A percentile compares a stretch with the other conserved stretches of the same genome.
phyloP scores from a whole-genome alignment of 2,113 vertebrate species.

The Anseranas semipalmata region DNA sequence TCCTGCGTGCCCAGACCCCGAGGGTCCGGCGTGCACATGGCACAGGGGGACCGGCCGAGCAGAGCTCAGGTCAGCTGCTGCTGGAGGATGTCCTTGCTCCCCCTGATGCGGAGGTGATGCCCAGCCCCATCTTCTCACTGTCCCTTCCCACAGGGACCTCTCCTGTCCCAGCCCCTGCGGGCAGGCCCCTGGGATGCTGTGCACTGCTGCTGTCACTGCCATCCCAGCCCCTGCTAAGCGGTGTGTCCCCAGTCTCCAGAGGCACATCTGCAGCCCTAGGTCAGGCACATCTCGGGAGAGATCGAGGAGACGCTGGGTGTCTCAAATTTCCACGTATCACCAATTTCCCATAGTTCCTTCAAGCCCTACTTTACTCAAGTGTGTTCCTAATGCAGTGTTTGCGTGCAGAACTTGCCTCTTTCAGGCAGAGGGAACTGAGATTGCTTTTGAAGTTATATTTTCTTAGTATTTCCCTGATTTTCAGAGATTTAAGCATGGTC shows the following conservation, averaged over 20 bases:
- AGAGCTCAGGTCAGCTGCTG: no score
- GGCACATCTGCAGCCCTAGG: not conserved
- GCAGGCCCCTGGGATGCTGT: no score
- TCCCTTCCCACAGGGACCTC: no score
- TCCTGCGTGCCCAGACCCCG: not conserved
- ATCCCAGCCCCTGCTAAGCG: no score
- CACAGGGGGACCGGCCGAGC: no score
- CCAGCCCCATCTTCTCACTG: no score
- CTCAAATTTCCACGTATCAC: not conserved
- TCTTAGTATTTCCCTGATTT: not conserved
- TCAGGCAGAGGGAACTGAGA: not conserved
- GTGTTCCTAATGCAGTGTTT: not conserved
- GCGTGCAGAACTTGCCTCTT: not conserved
- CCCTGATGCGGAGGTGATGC: no score
- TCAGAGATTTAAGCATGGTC: not conserved
- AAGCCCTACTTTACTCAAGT: not conserved
- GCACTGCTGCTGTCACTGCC: no score
- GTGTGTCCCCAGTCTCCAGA: no score
- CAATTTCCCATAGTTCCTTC: not conserved
- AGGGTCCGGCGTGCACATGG: not conserved
- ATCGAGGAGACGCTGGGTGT: not conserved
- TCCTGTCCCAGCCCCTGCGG: no score
- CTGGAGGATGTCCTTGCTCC: no score
- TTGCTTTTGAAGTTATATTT: not conserved
- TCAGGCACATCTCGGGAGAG: not conserved